Conservation (phyloP, 2,797 vertebrate genomes). For the Sebastolobus alascanus region DNA sequence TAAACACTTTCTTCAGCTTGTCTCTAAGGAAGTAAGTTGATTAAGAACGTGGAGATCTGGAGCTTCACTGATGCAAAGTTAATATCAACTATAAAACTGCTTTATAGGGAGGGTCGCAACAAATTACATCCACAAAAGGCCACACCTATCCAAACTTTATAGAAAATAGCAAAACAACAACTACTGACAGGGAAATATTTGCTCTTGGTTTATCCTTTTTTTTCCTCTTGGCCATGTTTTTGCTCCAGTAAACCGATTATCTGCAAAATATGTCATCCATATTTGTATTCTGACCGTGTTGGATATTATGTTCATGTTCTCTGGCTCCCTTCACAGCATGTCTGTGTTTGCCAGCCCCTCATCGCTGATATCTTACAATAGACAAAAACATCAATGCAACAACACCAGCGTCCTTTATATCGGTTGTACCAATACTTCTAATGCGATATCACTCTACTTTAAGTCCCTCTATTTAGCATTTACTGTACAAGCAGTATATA, state of each 20-base stretch:
- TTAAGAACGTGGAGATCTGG: background rate
- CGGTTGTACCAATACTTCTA: background rate
- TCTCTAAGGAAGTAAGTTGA: background rate
- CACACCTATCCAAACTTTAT: background rate
- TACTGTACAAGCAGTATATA: background rate
- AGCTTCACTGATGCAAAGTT: background rate
- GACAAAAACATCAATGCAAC: background rate
- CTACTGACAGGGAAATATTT: background rate
- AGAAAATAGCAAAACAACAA: background rate
- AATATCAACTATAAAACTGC: background rate
- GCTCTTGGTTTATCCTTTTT: background rate
- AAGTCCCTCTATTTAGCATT: background rate
- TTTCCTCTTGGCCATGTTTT: background rate
- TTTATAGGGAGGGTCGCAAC: background rate
- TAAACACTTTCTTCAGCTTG: background rate
- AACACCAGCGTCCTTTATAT: background rate
- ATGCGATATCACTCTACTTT: background rate
- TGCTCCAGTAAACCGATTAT: background rate
- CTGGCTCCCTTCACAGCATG: constrained; percentile 34
- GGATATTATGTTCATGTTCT: constrained; percentile 27
- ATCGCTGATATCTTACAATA: constrained; percentile 8
- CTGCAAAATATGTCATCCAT: constrained; percentile 14
- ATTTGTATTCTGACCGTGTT: constrained; percentile 29
- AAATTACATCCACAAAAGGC: background rate
- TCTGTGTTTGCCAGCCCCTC: constrained; percentile 15